Evolutionary conservation across 1,140 invertebrate genomes (phyloP).

Genomic region (Atta cephalotes): DNA sequence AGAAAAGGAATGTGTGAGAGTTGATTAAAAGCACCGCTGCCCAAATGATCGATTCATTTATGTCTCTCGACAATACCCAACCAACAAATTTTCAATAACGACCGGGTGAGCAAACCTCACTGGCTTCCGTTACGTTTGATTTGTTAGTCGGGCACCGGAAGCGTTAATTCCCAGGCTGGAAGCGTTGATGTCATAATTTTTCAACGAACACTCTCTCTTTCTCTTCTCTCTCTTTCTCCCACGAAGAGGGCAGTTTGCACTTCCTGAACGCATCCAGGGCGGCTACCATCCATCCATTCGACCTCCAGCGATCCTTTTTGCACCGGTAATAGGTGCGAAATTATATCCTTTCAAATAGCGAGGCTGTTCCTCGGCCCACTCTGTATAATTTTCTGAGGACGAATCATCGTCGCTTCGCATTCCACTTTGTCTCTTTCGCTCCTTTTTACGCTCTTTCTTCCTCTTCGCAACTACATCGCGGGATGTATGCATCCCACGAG

Average conservation of each 20-base stretch:
- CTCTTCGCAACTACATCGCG: slow-evolving; percentile 13
- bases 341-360: slow-evolving; percentile 68
- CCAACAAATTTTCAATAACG: slow-evolving; percentile 58
- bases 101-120: slow-evolving; percentile 17
- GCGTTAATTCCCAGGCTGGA: slow-evolving; percentile 57
- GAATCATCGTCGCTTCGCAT: slow-evolving; percentile 70
- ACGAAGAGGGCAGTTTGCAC: slow-evolving; percentile 52
- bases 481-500: slow-evolving; percentile 4
- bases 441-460: not conserved
- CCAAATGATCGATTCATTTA: slow-evolving; percentile 35
- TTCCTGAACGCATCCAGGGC: slow-evolving; percentile 62
- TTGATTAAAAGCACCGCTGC: slow-evolving; percentile 19
- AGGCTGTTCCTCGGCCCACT: slow-evolving; percentile 54
- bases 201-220: slow-evolving; percentile 31
- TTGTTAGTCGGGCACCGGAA: slow-evolving; percentile 59
- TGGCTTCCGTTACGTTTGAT: slow-evolving; percentile 61
- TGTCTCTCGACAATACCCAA: slow-evolving; percentile 1
- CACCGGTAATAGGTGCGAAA: slow-evolving; percentile 66
- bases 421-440: slow-evolving; percentile 45
- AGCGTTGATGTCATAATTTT: slow-evolving; percentile 63
- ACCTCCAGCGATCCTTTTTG: slow-evolving; percentile 62
- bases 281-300: slow-evolving; percentile 63
- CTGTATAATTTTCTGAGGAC: slow-evolving; percentile 69
- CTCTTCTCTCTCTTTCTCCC: slow-evolving; percentile 20
- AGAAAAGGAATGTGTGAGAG: not conserved